Evolutionary conservation across 2,797 vertebrate species (phyloP).

Genomic region (Acestrorhynchus altus): DNA sequence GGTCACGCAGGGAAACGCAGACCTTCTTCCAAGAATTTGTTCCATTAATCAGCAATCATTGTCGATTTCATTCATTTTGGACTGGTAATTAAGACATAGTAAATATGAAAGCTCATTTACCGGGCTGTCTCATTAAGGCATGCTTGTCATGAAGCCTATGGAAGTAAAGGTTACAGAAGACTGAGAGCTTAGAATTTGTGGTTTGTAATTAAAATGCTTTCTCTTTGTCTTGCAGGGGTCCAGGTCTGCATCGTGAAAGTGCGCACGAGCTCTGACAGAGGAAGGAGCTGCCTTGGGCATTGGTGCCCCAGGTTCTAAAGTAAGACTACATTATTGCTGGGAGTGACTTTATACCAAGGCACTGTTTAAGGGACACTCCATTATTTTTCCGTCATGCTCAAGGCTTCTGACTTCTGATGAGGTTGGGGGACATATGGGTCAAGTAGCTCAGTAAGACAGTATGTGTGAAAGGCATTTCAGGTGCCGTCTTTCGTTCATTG

Average conservation of each 20-base stretch:
- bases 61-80: background rate
- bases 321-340: conserved; percentile 46
- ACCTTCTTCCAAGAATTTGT: background rate
- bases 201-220: conserved; percentile 40
- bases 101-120: conserved; percentile 7
- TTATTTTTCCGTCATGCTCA: background rate
- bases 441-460: too few relatives aligned
- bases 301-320: conserved; percentile 74
- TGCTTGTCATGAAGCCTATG: background rate
- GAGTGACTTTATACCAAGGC: background rate
- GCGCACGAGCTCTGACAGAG: conserved; percentile 66
- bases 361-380: background rate
- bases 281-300: conserved; percentile 72
- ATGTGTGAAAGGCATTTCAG: background rate
- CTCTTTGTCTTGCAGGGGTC: conserved; percentile 70
- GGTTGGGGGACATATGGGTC: too few relatives aligned
- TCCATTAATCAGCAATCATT: background rate
- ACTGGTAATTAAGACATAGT: background rate
- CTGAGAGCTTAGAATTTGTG: conserved; percentile 15
- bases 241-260: conserved; percentile 79
- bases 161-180: background rate
- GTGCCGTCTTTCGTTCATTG: background rate
- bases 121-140: background rate
- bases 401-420: background rate
- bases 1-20: background rate